These are phyloP conservation scores for Calliphora vomitoria DNA, from an alignment of 2,888 invertebrate genomes.

Conservation along the genomic window DNA sequence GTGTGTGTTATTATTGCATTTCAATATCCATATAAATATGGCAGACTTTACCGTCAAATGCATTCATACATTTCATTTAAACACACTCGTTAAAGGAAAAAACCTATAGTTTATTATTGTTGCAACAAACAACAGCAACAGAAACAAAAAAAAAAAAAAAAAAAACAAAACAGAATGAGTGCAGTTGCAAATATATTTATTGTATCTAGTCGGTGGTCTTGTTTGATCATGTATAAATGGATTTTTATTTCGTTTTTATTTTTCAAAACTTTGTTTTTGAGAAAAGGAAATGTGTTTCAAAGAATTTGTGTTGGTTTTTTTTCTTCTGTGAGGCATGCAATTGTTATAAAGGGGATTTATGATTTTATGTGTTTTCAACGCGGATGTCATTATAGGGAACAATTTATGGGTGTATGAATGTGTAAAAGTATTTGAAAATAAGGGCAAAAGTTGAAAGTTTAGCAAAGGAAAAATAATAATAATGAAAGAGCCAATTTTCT, in stretches of 20 bases:
- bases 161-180: constrained; percentile 47
- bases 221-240: constrained; percentile 68
- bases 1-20: constrained; percentile 34
- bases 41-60: constrained; percentile 53
- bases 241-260: constrained; percentile 41
- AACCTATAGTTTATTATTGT: constrained; percentile 54
- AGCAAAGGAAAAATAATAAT: background rate
- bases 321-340: constrained; percentile 55
- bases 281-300: constrained; percentile 62
- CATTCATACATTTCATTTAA: constrained; percentile 58
- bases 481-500: constrained; percentile 5
- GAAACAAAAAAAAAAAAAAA: no score
- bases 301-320: constrained; percentile 25
- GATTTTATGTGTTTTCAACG: constrained; percentile 38
- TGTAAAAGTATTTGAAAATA: constrained; percentile 28
- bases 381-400: constrained; percentile 44
- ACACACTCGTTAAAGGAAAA: constrained; percentile 44
- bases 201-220: constrained; percentile 69
- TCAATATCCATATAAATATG: constrained; percentile 52
- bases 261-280: constrained; percentile 17
- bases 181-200: constrained; percentile 66
- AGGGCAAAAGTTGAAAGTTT: constrained; percentile 58
- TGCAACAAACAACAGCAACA: constrained; percentile 27
- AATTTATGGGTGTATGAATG: constrained; percentile 19
- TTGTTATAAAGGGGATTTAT: constrained; percentile 65